phyloP scores from a whole-genome alignment of 2,797 vertebrate genomes.

The Anolis apletophallus region DNA sequence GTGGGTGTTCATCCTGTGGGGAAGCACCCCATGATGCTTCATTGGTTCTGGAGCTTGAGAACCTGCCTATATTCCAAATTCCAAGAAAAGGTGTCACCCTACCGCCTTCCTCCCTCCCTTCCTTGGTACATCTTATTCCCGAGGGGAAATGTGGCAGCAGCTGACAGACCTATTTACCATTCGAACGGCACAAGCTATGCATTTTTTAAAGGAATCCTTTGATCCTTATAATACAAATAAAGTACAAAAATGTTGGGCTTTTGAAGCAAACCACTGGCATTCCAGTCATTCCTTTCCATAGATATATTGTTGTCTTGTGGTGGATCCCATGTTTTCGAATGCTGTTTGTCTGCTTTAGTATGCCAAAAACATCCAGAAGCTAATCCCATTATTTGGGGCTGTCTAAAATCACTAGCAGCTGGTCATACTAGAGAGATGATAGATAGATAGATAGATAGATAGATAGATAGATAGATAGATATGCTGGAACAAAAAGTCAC shows the following conservation, averaged over 20 bases:
- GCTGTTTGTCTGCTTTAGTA: background rate
- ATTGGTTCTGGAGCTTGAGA: background rate
- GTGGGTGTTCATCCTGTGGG: background rate
- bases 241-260: constrained; percentile 13
- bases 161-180: background rate
- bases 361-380: constrained; percentile 2
- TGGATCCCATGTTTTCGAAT: constrained; percentile 16
- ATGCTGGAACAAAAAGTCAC: constrained; percentile 6
- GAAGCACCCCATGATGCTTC: background rate
- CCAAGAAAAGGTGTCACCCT: background rate
- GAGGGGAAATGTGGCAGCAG: background rate
- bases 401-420: constrained; percentile 12
- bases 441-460: background rate
- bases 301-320: constrained; percentile 15
- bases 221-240: constrained; percentile 22
- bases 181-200: constrained; percentile 7
- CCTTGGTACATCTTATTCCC: background rate
- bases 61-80: too few relatives aligned
- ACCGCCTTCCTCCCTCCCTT: too few relatives aligned
- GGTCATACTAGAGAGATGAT: background rate
- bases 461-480: background rate
- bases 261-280: background rate
- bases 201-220: constrained; percentile 9
- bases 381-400: background rate
- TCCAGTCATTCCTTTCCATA: constrained; percentile 31